phyloP scores from a whole-genome alignment of 2,797 vertebrate species.

The Lemur catta region DNA sequence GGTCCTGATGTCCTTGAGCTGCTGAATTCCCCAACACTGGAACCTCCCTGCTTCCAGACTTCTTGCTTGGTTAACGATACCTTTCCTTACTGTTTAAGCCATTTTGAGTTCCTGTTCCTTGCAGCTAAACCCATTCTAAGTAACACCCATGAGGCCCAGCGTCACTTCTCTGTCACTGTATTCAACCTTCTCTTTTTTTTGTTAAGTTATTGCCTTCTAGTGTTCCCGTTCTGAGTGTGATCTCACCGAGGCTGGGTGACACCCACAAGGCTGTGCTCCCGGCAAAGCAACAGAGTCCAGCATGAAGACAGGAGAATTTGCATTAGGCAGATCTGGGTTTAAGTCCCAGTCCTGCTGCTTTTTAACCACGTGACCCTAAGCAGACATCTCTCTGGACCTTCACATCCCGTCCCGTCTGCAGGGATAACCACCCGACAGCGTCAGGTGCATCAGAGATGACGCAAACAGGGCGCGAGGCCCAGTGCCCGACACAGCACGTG shows the following conservation, averaged over 20 bases:
- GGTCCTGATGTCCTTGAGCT: background rate
- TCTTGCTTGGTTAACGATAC: background rate
- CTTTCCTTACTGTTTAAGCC: background rate
- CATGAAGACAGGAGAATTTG: too few relatives aligned
- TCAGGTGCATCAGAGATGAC: background rate
- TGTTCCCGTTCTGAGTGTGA: background rate
- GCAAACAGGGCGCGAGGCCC: too few relatives aligned
- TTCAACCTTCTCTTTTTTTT: background rate
- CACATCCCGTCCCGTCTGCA: background rate
- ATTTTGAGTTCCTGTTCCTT: background rate
- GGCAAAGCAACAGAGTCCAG: background rate
- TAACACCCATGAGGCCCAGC: background rate
- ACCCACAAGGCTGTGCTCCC: background rate
- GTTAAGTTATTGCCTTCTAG: background rate
- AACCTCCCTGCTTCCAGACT: background rate
- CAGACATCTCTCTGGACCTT: background rate
- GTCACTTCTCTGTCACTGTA: background rate
- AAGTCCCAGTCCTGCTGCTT: background rate
- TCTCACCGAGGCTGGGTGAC: background rate
- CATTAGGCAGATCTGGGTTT: background rate
- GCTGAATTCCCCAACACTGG: background rate
- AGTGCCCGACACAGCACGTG: rapidly evolving
- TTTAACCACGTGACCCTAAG: too few relatives aligned
- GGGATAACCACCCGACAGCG: background rate
- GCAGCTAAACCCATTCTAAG: background rate